These are phyloP conservation scores for Zosterops lateralis DNA, from an alignment of 2,113 vertebrate genomes.

Conservation along the genomic window DNA sequence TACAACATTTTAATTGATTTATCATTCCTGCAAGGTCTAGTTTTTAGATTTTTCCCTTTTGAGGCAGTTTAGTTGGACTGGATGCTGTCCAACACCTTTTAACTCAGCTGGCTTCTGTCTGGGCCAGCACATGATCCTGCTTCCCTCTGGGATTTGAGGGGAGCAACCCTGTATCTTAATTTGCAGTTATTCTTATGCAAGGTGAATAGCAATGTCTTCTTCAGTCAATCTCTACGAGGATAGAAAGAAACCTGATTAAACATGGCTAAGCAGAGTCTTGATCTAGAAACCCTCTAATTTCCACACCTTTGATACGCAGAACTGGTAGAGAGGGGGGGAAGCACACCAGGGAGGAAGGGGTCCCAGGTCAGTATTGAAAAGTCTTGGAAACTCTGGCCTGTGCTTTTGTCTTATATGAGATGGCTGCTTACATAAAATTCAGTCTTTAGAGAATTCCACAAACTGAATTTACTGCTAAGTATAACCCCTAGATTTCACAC, in stretches of 20 bases:
- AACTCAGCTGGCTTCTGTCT: background rate
- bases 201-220: background rate
- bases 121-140: background rate
- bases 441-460: background rate
- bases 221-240: background rate
- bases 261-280: background rate
- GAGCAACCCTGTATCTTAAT: background rate
- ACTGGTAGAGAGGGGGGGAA: background rate
- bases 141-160: background rate
- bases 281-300: background rate
- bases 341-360: rapidly evolving
- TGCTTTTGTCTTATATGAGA: background rate
- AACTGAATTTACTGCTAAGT: background rate
- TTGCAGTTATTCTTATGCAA: background rate
- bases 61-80: background rate
- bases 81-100: background rate
- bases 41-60: background rate
- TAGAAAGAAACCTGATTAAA: background rate
- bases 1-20: background rate
- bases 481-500: background rate
- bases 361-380: background rate
- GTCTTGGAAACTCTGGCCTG: background rate
- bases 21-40: background rate
- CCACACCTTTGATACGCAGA: rapidly evolving
- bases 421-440: background rate